phyloP scores from a whole-genome alignment of 2,113 vertebrate genomes.

The Candoia aspera region DNA sequence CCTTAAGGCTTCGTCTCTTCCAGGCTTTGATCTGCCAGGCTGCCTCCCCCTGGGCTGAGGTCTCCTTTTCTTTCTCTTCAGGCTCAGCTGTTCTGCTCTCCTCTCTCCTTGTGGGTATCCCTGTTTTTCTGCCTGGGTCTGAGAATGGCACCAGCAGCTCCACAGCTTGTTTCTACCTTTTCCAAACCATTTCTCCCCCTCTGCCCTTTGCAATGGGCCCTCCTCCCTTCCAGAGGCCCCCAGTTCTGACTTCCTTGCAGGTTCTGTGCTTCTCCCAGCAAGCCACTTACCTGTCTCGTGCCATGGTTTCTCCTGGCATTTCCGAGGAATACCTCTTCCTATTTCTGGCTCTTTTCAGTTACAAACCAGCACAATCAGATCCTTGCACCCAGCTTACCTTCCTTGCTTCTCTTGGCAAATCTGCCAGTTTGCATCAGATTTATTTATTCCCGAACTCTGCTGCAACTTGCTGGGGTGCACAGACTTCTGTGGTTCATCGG shows the following conservation, averaged over 20 bases:
- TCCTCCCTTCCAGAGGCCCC: background rate
- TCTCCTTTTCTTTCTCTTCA: background rate
- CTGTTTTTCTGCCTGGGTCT: background rate
- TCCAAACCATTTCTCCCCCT: too few species aligned
- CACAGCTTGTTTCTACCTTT: too few species aligned
- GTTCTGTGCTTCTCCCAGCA: background rate
- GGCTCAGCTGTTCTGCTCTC: background rate
- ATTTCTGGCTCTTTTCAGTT: background rate
- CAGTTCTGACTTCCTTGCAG: background rate
- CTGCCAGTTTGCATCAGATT: background rate
- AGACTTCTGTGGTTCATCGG: too few species aligned
- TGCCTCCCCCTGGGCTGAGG: too few species aligned
- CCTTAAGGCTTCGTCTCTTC: background rate
- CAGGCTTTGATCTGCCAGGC: background rate
- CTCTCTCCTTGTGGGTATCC: background rate
- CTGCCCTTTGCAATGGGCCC: background rate
- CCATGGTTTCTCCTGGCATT: background rate
- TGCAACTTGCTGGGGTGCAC: too few species aligned
- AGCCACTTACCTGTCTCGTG: background rate
- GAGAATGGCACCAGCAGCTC: too few species aligned
- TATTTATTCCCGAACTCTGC: too few species aligned
- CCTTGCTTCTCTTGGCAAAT: background rate
- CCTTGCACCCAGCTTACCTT: background rate
- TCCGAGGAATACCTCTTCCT: background rate
- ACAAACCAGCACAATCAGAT: background rate